Evolutionary conservation across 2,113 vertebrate genomes (phyloP), one percentile per base, ranked within the genome.

Genomic region (Bungarus multicinctus): DNA sequence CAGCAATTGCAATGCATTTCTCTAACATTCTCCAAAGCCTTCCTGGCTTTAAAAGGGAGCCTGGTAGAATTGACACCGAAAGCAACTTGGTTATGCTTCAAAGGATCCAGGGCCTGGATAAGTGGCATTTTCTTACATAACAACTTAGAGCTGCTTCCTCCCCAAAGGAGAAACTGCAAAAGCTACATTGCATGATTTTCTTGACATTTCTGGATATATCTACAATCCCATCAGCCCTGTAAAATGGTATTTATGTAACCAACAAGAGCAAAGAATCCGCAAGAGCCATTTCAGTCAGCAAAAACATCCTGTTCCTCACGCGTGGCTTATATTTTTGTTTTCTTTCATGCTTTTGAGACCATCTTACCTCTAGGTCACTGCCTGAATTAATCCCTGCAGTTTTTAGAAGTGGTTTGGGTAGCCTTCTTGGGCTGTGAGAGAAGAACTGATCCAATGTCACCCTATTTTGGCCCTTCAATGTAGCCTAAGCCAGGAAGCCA

Each of bases 121-220:
- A 39, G 14, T 22, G 92, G 91, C 91, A 45, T 85, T 81, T 89
- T 93, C 93, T 89, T 50, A 91, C 25, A 3, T 90, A 85, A 94
- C 50, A 90, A 43, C 0, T 64, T 43, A 92, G 87, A 87, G 34
- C 92, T 91, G 43, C 89, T 1, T 34, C 91, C 89, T 95, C 95
- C 93, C 89, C 92, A 5, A 88, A 95, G 94, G 90, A 96, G 94
- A 95, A 88, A 54, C 92, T 89, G 22, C 16, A 93, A 89, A 95
- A 88, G 90, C 91, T 69, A 91, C 58, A 23, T 92, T 91, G 18
- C 58, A 89, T n/a, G 11, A 94, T 94, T 94, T 94, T 86, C 91
- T 86, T 94, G 94, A 95, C 95, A 20, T 57, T 91, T 94, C 87
- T 92, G 95, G 96, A 93, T 87, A 12, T 5, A 91, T 92, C 95